phyloP scores from a whole-genome alignment of 2,113 vertebrate species.

The Lonchura striata region DNA sequence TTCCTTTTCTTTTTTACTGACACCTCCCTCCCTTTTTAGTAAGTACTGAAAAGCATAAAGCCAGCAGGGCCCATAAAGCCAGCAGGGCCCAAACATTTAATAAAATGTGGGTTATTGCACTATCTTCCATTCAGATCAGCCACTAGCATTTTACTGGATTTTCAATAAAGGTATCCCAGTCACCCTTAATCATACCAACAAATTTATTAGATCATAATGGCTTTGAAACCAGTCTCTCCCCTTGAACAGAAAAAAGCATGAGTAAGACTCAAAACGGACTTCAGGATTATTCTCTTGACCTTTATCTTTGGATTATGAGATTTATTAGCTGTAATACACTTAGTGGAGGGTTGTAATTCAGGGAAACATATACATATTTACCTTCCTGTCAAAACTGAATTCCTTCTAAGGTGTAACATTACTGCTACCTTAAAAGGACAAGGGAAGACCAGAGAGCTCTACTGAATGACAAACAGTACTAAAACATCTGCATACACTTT shows the following conservation, averaged over 20 bases:
- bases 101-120: not conserved
- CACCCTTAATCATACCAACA: not conserved
- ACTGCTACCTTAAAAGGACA: not conserved
- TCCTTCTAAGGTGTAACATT: not conserved
- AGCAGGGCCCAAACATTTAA: not conserved
- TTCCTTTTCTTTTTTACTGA: not conserved
- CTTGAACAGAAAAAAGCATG: not conserved
- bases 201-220: not conserved
- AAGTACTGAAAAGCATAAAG: not conserved
- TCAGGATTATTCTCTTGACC: conserved; percentile 28
- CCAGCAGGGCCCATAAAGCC: not conserved
- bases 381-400: not conserved
- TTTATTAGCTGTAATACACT: conserved; percentile 42
- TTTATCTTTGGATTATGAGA: conserved; percentile 47
- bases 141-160: not conserved
- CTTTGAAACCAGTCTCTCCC: not conserved
- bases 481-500: not conserved
- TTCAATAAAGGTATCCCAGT: not conserved
- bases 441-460: not conserved
- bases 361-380: not conserved
- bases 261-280: conserved; percentile 19
- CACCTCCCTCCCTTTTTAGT: fast-evolving
- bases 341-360: not conserved
- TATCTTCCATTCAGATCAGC: not conserved
- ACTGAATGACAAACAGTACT: not conserved